Base-by-base conservation (phyloP, 2,888 invertebrate genomes). In the Tortricodes alternella region DNA sequence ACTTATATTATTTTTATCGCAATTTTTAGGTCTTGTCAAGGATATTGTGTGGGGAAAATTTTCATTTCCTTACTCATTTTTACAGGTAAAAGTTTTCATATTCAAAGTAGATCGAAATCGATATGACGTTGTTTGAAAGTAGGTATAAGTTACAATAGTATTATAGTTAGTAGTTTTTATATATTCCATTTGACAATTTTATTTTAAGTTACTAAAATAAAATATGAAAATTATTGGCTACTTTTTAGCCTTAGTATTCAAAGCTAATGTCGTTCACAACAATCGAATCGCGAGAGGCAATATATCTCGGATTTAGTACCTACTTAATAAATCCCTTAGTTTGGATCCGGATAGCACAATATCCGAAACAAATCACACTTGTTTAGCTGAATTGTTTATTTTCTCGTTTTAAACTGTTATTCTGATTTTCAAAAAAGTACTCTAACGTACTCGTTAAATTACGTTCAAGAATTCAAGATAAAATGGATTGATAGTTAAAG, bases 41-140 rank as follows among this genome's bases (percentile, higher is more conserved):
- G 89, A 90, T 59, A 85, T 89, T 39, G 76, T 89, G 5, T 87
- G 83, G 83, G 89, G 88, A 35, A 78, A 87, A 66, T 85, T 87
- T 53, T 78, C 80, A 34, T 89, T 89, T 67, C 90, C 90, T 1
- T 88, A 84, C 60, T 89, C 90, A 1, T 89, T 89, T 69, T 56
- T 90, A 38, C 88, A 89, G 82, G 90, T 90, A 80, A 48, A 68
- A 19, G 9, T 27, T 34, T 43, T n/a, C 15, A 6, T 8, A 41
- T 35, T 35, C 15, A 9, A 15, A 39, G 9, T 39, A 23, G 15
- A 39, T n/a, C 13, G 7, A 16, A 38, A 5, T 13, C 27, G 13
- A 43, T 35, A 37, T 15, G 3, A 27, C 9, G 35, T 52, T 35
- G 24, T 13, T 21, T 29, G 7, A 7, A 16, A 38, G 7, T 38